These are phyloP conservation scores for Adelognathus sp. DNA, from an alignment of 2,888 invertebrate species.

Conservation along the genomic window DNA sequence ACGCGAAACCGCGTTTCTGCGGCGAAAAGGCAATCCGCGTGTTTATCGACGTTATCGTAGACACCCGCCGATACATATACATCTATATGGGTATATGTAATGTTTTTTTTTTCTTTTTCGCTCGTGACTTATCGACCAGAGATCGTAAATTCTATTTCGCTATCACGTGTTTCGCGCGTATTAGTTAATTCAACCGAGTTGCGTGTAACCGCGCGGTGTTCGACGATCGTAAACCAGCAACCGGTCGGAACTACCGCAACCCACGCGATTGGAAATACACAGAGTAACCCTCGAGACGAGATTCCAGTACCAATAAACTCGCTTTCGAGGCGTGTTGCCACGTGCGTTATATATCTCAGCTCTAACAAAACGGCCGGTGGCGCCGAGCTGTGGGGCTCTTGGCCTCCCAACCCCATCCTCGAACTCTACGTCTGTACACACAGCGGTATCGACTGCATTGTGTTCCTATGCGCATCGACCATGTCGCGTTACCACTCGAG, in stretches of 20 bases:
- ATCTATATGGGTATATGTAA: not conserved
- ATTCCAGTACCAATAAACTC: constrained; percentile 20
- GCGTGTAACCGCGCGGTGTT: constrained; percentile 38
- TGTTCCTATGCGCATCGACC: not conserved
- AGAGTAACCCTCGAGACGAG: constrained; percentile 9
- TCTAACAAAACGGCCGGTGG: constrained; percentile 10
- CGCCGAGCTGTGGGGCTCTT: constrained; percentile 20
- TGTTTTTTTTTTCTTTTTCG: too few species aligned
- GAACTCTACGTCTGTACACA: not conserved
- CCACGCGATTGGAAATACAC: constrained; percentile 40
- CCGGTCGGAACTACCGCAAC: constrained; percentile 5
- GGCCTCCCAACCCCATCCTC: not conserved
- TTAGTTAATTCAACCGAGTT: constrained; percentile 42
- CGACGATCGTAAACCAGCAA: constrained; percentile 26
- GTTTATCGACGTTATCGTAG: constrained; percentile 12
- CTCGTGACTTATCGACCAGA: constrained; percentile 17
- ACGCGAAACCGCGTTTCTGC: not conserved
- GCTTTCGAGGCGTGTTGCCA: constrained; percentile 5
- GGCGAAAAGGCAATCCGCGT: not conserved
- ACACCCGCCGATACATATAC: not conserved
- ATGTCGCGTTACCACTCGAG: not conserved
- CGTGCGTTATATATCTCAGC: not conserved
- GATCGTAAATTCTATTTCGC: not conserved
- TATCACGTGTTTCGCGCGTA: constrained; percentile 40
- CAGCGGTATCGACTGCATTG: constrained; percentile 2